Percentiles rank a stretch among this genome's conserved stretches.
phyloP scores from a whole-genome alignment of 2,113 vertebrate genomes.

The Seriola aureovittata region DNA sequence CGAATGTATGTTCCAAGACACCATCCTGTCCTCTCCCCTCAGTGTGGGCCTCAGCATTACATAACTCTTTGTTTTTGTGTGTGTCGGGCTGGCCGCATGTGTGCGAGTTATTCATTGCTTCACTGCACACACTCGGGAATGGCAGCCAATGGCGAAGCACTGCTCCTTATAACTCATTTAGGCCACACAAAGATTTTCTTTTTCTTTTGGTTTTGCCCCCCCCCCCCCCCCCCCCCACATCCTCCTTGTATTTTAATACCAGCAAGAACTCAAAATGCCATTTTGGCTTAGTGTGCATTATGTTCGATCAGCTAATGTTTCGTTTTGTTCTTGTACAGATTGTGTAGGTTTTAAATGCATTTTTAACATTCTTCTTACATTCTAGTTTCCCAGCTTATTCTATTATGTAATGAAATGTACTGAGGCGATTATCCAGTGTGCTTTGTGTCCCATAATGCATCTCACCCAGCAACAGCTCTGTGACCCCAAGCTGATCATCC shows the following conservation, averaged over 20 bases:
- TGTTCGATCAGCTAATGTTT: conserved; percentile 66
- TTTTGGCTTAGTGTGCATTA: conserved; percentile 37
- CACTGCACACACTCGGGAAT: conserved; percentile 67
- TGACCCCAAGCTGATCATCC: conserved; percentile 48
- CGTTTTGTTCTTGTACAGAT: conserved; percentile 23
- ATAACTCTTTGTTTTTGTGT: conserved; percentile 80
- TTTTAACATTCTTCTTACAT: conserved; percentile 57
- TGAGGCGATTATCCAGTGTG: conserved; percentile 56
- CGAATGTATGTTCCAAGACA: conserved; percentile 49
- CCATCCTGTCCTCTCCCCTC: conserved; percentile 71
- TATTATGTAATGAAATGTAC: conserved; percentile 72
- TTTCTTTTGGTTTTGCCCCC: conserved; percentile 35
- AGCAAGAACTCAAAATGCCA: conserved; percentile 22
- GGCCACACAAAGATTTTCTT: conserved; percentile 66
- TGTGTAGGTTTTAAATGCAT: conserved; percentile 30
- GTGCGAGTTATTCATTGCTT: conserved; percentile 70
- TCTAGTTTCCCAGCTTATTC: conserved; percentile 57
- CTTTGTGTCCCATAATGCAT: conserved; percentile 63
- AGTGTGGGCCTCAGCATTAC: conserved; percentile 79
- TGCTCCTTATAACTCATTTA: conserved; percentile 66
- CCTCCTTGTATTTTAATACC: conserved; percentile 21
- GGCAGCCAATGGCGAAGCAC: conserved; percentile 60
- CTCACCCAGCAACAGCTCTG: conserved; percentile 32
- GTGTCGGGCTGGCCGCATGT: conserved; percentile 66
- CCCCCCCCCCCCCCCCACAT: background rate